Evolutionary conservation across 2,113 vertebrate species (phyloP), one percentile per base, ranked within the genome.

Genomic region (Theropithecus gelada): DNA sequence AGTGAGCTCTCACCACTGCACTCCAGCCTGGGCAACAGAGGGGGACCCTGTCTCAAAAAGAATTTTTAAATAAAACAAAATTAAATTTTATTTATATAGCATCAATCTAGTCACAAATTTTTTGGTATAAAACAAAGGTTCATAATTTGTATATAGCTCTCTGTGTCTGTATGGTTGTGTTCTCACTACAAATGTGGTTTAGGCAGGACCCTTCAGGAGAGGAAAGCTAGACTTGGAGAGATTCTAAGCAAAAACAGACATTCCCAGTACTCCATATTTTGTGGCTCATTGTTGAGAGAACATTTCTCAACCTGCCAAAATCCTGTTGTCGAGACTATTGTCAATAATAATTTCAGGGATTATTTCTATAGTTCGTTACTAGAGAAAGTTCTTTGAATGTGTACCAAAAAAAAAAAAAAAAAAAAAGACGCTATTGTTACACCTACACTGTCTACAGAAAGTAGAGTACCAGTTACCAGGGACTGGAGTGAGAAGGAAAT

Each of bases 281-380:
- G 68, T 0, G 0, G 14, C 38, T 14, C 0, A 5, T 6, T 0
- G 86, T 55, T 73, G 66, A 89, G 20, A 50, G 52, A 35, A 1
- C 12, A 17, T 82, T 64, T 64, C 66, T 64, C 66, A 82, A 17
- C 13, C 27, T 48, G 66, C 40, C 66, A 50, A 82, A 61, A 61
- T 27, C 25, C 59, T 27, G 59, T 12, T 61, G 59, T 61, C 25
- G 27, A 5, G 25, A 61, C 59, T 61, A 27, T 45, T 45, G 45
- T 2, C 45, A 45, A 45, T 45, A 45, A 45, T 61, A 61, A 4
- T 27, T 61, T 27, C 11, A 27, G 59, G 59, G 59, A 61, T 61
- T 61, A 61, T 61, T 12, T 61, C 59, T 61, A 61, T 59, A 25
- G 59, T 61, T 61, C 5, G 10, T 61, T 27, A 61, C 59, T 61